phyloP scores from a whole-genome alignment of 2,113 vertebrate species.

The Paradoxurus hermaphroditus region DNA sequence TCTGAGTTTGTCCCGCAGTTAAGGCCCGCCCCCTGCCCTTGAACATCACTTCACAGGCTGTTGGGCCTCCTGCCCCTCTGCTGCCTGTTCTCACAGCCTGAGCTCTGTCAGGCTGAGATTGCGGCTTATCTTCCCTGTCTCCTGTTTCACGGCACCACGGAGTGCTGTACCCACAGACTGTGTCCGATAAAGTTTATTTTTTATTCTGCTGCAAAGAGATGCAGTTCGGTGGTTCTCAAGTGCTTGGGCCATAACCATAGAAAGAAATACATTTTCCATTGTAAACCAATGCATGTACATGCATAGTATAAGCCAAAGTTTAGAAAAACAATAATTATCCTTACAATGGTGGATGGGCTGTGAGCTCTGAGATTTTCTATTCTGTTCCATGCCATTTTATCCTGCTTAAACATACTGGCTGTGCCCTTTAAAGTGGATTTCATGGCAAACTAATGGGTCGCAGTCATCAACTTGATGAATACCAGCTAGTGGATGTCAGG shows the following conservation, averaged over 20 bases:
- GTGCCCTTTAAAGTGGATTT: slow-evolving; percentile 31
- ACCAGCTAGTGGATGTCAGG: background rate
- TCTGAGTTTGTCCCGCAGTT: background rate
- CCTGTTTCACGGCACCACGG: background rate
- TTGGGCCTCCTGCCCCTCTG: rapidly evolving
- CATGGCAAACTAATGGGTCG: background rate
- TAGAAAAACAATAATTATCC: background rate
- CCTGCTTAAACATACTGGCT: background rate
- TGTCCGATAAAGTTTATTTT: background rate
- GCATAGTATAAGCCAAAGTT: background rate
- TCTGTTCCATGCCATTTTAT: background rate
- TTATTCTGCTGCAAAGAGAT: background rate
- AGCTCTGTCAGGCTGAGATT: background rate
- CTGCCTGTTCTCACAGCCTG: background rate
- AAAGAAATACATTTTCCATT: background rate
- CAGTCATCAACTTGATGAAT: background rate
- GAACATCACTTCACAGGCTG: background rate
- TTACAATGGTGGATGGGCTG: background rate
- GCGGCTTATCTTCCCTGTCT: background rate
- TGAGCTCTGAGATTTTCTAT: background rate
- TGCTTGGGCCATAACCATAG: background rate
- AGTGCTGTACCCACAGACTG: background rate
- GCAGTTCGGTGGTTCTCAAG: background rate
- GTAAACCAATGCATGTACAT: background rate
- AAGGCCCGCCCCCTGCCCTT: rapidly evolving